A percentile compares a stretch with the other conserved stretches of the same genome.
These are phyloP conservation scores for Philypnodon macrostomus DNA, from an alignment of 2,797 vertebrate genomes.

Conservation along the genomic window DNA sequence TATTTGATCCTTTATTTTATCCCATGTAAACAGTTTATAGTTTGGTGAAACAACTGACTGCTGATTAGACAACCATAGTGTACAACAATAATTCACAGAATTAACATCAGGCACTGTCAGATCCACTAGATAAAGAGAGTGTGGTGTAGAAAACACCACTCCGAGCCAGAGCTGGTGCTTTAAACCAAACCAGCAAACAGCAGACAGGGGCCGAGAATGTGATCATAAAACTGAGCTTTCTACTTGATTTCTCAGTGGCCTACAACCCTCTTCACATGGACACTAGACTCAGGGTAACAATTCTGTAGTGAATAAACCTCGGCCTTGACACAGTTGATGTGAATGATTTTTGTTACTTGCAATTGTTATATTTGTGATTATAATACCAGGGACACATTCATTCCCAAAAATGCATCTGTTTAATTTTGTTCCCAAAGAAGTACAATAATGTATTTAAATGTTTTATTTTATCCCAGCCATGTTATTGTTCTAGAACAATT, in stretches of 20 bases:
- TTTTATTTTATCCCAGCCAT: neutral
- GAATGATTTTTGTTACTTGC: slow-evolving; percentile 24
- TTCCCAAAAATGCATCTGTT: neutral
- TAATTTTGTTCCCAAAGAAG: slow-evolving; percentile 9
- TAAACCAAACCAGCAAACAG: slow-evolving; percentile 9
- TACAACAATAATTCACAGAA: neutral
- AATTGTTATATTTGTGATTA: slow-evolving; percentile 8
- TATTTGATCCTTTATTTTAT: neutral
- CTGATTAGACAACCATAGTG: neutral
- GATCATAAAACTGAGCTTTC: slow-evolving; percentile 1
- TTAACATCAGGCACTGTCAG: neutral
- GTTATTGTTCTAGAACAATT: slow-evolving; percentile 80
- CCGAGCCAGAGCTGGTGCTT: slow-evolving; percentile 9
- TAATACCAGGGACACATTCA: neutral
- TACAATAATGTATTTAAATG: slow-evolving; percentile 10
- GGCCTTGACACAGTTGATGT: slow-evolving; percentile 2
- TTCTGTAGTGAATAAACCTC: neutral
- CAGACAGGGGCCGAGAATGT: neutral
- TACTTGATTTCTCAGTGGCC: neutral
- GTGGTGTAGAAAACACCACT: slow-evolving; percentile 4
- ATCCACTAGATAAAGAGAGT: slow-evolving; percentile 5
- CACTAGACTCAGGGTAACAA: neutral
- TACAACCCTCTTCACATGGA: neutral
- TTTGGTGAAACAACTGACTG: neutral
- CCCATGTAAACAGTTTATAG: neutral